Evolutionary conservation across 1,140 invertebrate species (phyloP).

Genomic region (Lepidotrigona ventralis): DNA sequence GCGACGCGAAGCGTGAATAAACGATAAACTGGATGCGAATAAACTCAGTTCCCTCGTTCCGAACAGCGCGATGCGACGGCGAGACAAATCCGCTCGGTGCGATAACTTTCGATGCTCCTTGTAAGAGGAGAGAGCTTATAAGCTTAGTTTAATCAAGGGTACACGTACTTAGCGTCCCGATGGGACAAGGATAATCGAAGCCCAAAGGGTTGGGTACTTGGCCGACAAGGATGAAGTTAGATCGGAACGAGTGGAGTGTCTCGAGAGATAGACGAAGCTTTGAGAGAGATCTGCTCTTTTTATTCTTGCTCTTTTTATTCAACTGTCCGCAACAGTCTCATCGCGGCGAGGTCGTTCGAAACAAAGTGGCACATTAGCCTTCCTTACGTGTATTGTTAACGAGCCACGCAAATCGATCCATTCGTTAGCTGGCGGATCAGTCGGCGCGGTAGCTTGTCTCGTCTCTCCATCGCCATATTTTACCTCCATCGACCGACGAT

Average conservation of each 20-base stretch:
- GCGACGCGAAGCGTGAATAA: background rate
- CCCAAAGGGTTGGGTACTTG: background rate
- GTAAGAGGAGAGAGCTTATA: constrained; percentile 24
- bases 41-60: background rate
- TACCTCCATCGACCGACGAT: constrained; percentile 54
- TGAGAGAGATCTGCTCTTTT: constrained; percentile 25
- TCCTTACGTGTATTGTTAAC: constrained; percentile 66
- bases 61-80: too few relatives aligned
- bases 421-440: constrained; percentile 59
- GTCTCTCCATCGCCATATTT: constrained; percentile 54
- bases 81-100: constrained; percentile 8
- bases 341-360: constrained; percentile 58
- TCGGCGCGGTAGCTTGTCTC: constrained; percentile 59
- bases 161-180: constrained; percentile 29
- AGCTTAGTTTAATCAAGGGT: constrained; percentile 52
- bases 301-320: constrained; percentile 27
- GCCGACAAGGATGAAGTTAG: constrained; percentile 18
- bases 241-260: background rate
- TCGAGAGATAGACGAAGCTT: background rate
- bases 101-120: constrained; percentile 13
- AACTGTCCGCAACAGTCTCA: constrained; percentile 25
- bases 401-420: constrained; percentile 65
- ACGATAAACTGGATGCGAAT: constrained; percentile 25
- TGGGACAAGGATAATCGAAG: constrained; percentile 42
- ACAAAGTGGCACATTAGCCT: constrained; percentile 64